Evolutionary conservation across 2,888 invertebrate genomes (phyloP).

Genomic region (Ornithoptera alexandrae): DNA sequence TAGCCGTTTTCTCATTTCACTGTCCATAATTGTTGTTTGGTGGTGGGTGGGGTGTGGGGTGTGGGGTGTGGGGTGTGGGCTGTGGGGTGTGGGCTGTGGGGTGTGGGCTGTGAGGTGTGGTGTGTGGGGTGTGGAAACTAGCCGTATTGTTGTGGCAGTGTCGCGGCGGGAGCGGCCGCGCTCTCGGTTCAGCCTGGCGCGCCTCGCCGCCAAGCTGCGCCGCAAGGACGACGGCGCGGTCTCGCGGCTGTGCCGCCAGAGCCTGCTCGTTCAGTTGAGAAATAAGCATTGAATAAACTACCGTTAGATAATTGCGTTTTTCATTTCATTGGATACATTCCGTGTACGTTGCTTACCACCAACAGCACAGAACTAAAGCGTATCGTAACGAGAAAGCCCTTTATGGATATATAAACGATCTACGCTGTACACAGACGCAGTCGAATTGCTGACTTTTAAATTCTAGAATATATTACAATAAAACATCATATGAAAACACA

Average conservation of each 20-base stretch:
- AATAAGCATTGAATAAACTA: conserved; percentile 41
- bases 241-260: conserved; percentile 86
- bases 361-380: too few species aligned
- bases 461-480: too few species aligned
- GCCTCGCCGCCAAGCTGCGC: conserved; percentile 64
- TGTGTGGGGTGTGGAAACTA: too few species aligned
- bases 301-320: conserved; percentile 29
- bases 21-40: background rate
- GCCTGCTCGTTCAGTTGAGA: conserved; percentile 81
- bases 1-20: too few species aligned
- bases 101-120: background rate
- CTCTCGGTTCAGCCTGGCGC: conserved; percentile 69
- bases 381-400: too few species aligned
- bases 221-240: conserved; percentile 81
- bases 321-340: background rate
- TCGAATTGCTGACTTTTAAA: too few species aligned
- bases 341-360: too few species aligned
- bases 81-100: too few species aligned
- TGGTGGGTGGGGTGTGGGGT: background rate
- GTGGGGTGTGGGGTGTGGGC: background rate
- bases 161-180: conserved; percentile 50
- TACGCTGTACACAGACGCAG: too few species aligned
- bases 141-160: conserved; percentile 26
- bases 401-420: too few species aligned
- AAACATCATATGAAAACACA: too few species aligned